phyloP scores from a whole-genome alignment of 2,797 vertebrate species.

The Serranus cabrilla region DNA sequence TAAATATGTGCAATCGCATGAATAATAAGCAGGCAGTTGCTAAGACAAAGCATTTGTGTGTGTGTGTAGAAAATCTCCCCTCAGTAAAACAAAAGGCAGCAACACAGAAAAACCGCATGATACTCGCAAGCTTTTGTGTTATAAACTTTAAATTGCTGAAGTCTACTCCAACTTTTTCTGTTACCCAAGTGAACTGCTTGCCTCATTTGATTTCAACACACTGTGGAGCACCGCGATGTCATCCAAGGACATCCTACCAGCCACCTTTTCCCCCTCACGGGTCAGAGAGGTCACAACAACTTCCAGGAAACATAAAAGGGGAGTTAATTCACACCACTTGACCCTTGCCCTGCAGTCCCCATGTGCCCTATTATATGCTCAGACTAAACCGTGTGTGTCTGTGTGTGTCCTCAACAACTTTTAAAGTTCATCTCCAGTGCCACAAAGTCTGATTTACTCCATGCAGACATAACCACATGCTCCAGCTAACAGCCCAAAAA shows the following conservation, averaged over 20 bases:
- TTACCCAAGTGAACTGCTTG: background rate
- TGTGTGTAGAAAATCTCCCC: background rate
- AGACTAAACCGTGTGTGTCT: slow-evolving; percentile 29
- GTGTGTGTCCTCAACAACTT: slow-evolving; percentile 18
- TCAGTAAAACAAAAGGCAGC: background rate
- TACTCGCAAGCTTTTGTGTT: background rate
- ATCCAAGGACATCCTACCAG: slow-evolving; percentile 35
- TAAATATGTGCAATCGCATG: slow-evolving; percentile 47
- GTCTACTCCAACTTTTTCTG: background rate
- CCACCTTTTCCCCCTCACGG: slow-evolving; percentile 40
- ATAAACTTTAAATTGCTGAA: no score
- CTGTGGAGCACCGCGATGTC: slow-evolving; percentile 38
- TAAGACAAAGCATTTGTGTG: slow-evolving; percentile 10
- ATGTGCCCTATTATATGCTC: slow-evolving; percentile 55
- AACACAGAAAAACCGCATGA: background rate
- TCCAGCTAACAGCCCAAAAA: slow-evolving; percentile 25
- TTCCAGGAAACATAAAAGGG: slow-evolving; percentile 72
- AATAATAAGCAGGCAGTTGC: slow-evolving; percentile 53
- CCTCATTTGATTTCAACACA: slow-evolving; percentile 22
- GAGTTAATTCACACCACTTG: slow-evolving; percentile 79
- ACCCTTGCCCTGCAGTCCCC: slow-evolving; percentile 70
- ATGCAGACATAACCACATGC: slow-evolving; percentile 37
- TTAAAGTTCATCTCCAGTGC: slow-evolving; percentile 7
- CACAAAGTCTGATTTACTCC: slow-evolving; percentile 27
- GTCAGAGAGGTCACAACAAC: slow-evolving; percentile 75